Percentiles rank a stretch among this genome's conserved stretches.
Evolutionary conservation across 2,888 invertebrate genomes (phyloP).

Genomic region (Trachelus troglodyta): DNA sequence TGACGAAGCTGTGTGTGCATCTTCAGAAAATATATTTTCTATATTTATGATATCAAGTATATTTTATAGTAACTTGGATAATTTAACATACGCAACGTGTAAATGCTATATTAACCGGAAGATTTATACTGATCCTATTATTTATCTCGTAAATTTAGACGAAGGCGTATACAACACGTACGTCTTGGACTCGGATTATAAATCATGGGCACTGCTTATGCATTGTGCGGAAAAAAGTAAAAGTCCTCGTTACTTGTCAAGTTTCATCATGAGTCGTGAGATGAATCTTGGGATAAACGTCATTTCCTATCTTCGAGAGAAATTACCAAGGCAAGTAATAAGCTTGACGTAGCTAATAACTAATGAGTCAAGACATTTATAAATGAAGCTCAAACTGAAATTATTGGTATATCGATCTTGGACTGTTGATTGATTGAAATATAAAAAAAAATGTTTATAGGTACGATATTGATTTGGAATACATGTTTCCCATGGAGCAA

Average conservation of each 20-base stretch:
- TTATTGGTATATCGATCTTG: background rate
- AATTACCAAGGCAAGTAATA: slow-evolving; percentile 70
- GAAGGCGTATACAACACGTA: slow-evolving; percentile 91
- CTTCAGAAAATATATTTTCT: background rate
- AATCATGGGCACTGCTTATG: slow-evolving; percentile 83
- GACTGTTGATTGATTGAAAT: slow-evolving; percentile 4
- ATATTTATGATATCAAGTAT: background rate
- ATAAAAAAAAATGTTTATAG: slow-evolving; percentile 48
- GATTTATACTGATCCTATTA: background rate
- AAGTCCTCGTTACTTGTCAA: slow-evolving; percentile 83
- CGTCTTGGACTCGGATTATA: slow-evolving; percentile 86
- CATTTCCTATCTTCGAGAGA: slow-evolving; percentile 81
- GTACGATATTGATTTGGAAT: slow-evolving; percentile 87
- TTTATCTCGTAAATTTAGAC: slow-evolving; percentile 68
- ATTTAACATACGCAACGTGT: background rate
- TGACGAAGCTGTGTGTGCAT: slow-evolving; percentile 23
- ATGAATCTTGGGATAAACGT: slow-evolving; percentile 74
- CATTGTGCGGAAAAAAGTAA: slow-evolving; percentile 88
- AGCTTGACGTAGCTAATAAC: background rate
- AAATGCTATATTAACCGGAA: background rate
- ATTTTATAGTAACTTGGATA: background rate
- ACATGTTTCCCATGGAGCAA: slow-evolving; percentile 86
- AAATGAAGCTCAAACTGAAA: too few relatives aligned
- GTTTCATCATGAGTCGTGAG: slow-evolving; percentile 81
- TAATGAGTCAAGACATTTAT: background rate